A percentile compares a stretch with the other conserved stretches of the same genome.
Conservation (phyloP, 2,113 vertebrate species). For the Craseonycteris thonglongyai region DNA sequence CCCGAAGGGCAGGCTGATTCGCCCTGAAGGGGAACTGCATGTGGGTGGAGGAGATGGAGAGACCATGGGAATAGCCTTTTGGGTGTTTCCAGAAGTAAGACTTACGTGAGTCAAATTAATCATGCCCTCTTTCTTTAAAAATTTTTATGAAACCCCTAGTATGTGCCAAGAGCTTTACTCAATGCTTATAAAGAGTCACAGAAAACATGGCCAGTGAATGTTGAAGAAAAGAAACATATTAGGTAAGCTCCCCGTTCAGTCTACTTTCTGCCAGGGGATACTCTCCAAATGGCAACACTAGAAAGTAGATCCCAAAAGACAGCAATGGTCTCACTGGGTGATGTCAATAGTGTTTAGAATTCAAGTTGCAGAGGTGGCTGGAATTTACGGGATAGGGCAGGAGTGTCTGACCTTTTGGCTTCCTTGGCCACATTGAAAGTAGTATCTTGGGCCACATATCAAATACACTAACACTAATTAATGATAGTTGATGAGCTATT, state of each 20-base stretch:
- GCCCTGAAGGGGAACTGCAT: not conserved
- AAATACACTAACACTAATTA: no score
- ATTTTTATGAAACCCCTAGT: not conserved
- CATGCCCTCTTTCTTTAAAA: not conserved
- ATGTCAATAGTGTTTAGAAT: not conserved
- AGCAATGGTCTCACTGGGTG: not conserved
- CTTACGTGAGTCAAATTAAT: not conserved
- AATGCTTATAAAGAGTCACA: not conserved
- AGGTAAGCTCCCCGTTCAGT: not conserved
- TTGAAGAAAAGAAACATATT: not conserved
- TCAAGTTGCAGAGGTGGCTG: not conserved
- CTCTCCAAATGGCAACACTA: not conserved
- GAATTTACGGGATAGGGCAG: not conserved
- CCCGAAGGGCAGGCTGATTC: not conserved
- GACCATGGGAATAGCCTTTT: not conserved
- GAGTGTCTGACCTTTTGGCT: no score
- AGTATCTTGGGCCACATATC: no score
- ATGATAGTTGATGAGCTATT: not conserved
- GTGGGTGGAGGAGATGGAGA: not conserved
- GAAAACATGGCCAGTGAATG: not conserved
- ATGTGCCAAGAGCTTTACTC: not conserved
- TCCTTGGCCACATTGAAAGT: no score
- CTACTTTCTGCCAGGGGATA: not conserved
- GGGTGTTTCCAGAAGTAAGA: slow-evolving; percentile 9
- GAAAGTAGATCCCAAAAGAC: not conserved